Evolutionary conservation across 2,888 invertebrate species (phyloP).

Genomic region (Plagiodera versicolora): DNA sequence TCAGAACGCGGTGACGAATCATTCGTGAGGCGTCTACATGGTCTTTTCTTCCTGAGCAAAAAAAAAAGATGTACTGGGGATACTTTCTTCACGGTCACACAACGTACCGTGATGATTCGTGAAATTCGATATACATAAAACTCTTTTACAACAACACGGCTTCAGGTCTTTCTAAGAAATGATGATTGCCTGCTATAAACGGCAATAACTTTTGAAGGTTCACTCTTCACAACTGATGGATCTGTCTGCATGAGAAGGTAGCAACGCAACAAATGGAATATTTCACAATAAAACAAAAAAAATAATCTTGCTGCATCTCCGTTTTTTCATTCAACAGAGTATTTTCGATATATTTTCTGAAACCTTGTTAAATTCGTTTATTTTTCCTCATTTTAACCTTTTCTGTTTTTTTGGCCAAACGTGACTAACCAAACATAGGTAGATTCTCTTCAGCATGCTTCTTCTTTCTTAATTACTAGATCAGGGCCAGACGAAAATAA

Average conservation of each 20-base stretch:
- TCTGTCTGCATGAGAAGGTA: background rate
- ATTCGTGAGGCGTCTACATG: no score
- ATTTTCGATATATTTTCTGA: no score
- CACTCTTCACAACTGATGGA: background rate
- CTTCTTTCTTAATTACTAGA: constrained; percentile 21
- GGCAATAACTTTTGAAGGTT: background rate
- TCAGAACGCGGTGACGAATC: no score
- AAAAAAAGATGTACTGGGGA: background rate
- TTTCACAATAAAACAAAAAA: no score
- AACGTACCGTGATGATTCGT: background rate
- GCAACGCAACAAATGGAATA: no score
- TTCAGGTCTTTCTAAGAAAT: background rate
- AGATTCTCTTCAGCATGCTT: background rate
- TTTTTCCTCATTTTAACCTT: no score
- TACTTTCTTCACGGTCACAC: background rate
- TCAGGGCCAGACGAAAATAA: constrained; percentile 25
- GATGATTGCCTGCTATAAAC: background rate
- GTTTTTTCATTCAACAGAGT: no score
- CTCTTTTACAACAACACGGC: background rate
- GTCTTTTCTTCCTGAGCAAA: no score
- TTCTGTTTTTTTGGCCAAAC: no score
- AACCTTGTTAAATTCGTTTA: no score
- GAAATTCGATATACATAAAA: constrained; percentile 1
- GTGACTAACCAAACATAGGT: background rate
- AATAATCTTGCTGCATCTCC: no score